Base-by-base conservation (phyloP, 2,888 invertebrate species). In the Acrobasis suavella region DNA sequence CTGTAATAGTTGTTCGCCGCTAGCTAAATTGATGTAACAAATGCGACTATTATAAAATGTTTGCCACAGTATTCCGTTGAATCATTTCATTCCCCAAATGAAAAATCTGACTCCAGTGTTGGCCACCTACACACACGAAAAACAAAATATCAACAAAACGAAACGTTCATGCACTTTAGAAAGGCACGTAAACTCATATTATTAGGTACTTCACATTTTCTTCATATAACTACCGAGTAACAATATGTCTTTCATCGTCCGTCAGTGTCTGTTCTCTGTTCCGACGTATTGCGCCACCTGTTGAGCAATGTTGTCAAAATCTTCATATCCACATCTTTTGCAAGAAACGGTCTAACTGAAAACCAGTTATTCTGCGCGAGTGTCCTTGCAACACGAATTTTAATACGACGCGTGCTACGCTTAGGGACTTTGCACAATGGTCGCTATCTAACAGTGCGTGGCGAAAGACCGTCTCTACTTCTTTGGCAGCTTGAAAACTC, bases 301-400 rank as follows among this genome's bases (percentile, higher is more conserved):
- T 62, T 58, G 39, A 15, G 58, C 58, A 62, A 58, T 50, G 58
- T 51, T 39, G 54, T 56, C 22, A 58, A 38, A 62, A 39, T 58
- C 51, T 51, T 51, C 42, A 22, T 56, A 54, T 56, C 17, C 54
- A 39, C 50, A 37, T 42, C 17, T 56, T 50, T 55, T 62, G 63
- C 63, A 63, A 62, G 62, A 62, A 56, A 55, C 17, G 22, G 55
- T 56, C 62, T 55, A 62, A 62, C 62, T 55, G 54, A 55, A 54
- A 64, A 67, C 67, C 64, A 52, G 65, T 65, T 65, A 38, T 59
- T 61, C 49, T 54, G 52, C 52, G 56, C 56, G 50, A 22, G 39
- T 37, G 67, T 65, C 67, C 61, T 69, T 69, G 67, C 64, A 32
- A 63, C 62, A 65, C 61, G 54, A 58, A 63, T 62, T 64, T 62